Percentiles rank a stretch among this genome's conserved stretches.
Evolutionary conservation across 2,888 invertebrate genomes (phyloP).

Genomic region (Diadegma fenestrale): DNA sequence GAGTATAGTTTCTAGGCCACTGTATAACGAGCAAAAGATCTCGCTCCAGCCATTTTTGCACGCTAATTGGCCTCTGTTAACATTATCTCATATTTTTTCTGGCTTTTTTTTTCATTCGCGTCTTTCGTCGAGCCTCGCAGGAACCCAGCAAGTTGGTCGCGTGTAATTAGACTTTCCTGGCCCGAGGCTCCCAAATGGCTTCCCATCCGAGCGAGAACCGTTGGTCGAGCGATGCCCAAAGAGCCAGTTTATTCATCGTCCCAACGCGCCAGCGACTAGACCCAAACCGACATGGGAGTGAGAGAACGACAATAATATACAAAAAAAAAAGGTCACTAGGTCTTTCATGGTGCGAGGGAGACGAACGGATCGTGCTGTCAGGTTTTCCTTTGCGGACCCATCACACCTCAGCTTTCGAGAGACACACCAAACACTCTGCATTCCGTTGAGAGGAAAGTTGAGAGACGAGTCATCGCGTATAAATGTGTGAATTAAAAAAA

Average conservation of each 20-base stretch:
- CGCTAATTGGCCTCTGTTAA: constrained; percentile 59
- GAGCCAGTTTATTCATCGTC: constrained; percentile 23
- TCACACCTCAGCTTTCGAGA: neutral
- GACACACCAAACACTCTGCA: constrained; percentile 18
- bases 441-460: neutral
- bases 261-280: constrained; percentile 18
- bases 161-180: constrained; percentile 63
- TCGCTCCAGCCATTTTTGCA: constrained; percentile 48
- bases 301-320: constrained; percentile 5
- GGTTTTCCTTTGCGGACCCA: neutral
- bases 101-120: constrained; percentile 21
- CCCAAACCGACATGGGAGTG: constrained; percentile 34
- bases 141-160: constrained; percentile 26
- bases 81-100: constrained; percentile 31
- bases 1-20: neutral
- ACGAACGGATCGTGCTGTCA: neutral
- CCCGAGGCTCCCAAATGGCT: constrained; percentile 61
- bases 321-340: constrained; percentile 15
- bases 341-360: constrained; percentile 1
- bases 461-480: neutral
- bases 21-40: constrained; percentile 24
- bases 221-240: constrained; percentile 41
- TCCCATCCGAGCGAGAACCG: constrained; percentile 52
- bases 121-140: constrained; percentile 24
- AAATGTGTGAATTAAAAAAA: neutral